phyloP scores from a whole-genome alignment of 2,888 invertebrate genomes.

The Drosophila formosana region DNA sequence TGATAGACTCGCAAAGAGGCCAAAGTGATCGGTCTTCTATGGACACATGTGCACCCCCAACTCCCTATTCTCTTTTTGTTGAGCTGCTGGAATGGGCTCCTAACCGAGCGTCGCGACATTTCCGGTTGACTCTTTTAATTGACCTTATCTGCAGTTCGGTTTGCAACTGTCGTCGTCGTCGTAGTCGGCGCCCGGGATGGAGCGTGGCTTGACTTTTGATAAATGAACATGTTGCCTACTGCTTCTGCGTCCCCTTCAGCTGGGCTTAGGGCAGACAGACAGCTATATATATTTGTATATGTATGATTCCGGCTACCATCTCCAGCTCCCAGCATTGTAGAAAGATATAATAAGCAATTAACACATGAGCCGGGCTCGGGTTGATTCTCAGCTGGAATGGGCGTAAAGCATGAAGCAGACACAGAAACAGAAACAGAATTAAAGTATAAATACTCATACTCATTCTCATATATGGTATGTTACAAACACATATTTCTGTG shows the following conservation, averaged over 20 bases:
- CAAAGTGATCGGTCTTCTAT: constrained; percentile 13
- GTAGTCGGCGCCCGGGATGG: constrained; percentile 51
- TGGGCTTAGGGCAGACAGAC: constrained; percentile 21
- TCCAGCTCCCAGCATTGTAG: constrained; percentile 33
- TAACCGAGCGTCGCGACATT: constrained; percentile 80
- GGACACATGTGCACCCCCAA: constrained; percentile 31
- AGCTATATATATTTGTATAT: background rate
- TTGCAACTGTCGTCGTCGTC: constrained; percentile 37
- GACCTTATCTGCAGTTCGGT: constrained; percentile 78
- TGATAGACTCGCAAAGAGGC: constrained; percentile 10
- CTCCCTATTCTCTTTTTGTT: constrained; percentile 30
- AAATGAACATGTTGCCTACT: constrained; percentile 71
- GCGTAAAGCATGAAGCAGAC: constrained; percentile 65
- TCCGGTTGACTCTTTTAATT: constrained; percentile 83
- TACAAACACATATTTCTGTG: constrained; percentile 54
- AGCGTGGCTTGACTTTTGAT: constrained; percentile 79
- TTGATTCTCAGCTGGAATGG: constrained; percentile 51
- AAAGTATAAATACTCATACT: constrained; percentile 14
- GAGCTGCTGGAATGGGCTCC: no score
- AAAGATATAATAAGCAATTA: constrained; percentile 79
- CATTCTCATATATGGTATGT: constrained; percentile 10
- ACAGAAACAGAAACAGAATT: constrained; percentile 21
- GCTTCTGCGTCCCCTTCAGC: background rate
- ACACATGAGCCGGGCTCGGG: constrained; percentile 61
- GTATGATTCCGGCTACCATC: constrained; percentile 5